Conservation (phyloP, 2,797 vertebrate genomes). For the Apodemus agrarius region DNA sequence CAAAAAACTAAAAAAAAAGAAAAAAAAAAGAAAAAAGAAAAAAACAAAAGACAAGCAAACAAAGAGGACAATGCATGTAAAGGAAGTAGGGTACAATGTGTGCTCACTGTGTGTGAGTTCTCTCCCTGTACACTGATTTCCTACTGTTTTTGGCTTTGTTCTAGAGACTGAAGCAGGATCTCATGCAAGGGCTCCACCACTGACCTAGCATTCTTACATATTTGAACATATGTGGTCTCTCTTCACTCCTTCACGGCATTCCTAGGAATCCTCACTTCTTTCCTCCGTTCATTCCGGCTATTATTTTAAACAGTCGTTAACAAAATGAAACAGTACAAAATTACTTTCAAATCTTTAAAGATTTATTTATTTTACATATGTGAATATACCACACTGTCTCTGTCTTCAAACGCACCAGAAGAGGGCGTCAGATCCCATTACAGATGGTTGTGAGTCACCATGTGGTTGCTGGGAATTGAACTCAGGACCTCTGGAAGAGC, state of each 20-base stretch:
- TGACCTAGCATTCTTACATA: background rate
- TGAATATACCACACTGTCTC: background rate
- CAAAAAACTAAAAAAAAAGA: too few species aligned
- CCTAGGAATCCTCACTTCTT: background rate
- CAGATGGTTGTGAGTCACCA: background rate
- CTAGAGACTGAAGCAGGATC: background rate
- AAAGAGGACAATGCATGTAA: background rate
- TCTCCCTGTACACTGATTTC: background rate
- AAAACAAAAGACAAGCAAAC: background rate
- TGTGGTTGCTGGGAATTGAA: background rate
- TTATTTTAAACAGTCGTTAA: constrained; percentile 4
- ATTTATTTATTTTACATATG: background rate
- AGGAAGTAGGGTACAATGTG: background rate
- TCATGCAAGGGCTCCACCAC: background rate
- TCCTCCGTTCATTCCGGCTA: background rate
- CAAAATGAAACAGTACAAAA: background rate
- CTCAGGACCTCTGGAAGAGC: background rate
- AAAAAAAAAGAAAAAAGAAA: too few species aligned
- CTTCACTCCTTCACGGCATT: background rate
- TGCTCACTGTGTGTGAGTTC: background rate
- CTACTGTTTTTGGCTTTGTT: background rate
- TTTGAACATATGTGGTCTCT: background rate
- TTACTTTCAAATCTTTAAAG: background rate
- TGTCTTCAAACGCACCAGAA: background rate
- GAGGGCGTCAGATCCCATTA: background rate